phyloP scores from a whole-genome alignment of 1,140 invertebrate species.

The Megalopta genalis region DNA sequence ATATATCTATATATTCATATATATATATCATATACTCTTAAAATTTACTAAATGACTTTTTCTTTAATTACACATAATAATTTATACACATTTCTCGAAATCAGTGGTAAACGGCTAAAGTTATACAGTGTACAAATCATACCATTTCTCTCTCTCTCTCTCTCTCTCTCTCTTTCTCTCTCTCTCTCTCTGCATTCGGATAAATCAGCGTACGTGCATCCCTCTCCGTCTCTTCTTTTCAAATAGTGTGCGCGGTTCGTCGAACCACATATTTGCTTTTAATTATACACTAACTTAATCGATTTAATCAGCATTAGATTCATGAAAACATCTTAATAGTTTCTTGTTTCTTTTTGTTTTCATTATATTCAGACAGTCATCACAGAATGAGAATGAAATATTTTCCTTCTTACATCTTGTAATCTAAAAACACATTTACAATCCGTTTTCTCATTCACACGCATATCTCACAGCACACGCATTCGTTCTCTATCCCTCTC shows the following conservation, averaged over 20 bases:
- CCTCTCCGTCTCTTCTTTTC: constrained; percentile 34
- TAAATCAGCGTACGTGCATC: constrained; percentile 43
- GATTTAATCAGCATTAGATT: constrained; percentile 67
- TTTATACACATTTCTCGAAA: constrained; percentile 74
- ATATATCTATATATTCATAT: constrained; percentile 13
- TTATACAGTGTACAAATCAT: constrained; percentile 72
- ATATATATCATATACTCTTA: constrained; percentile 58
- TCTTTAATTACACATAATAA: constrained; percentile 75
- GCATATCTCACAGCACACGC: constrained; percentile 8
- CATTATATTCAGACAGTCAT: constrained; percentile 73
- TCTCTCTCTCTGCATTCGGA: constrained; percentile 45
- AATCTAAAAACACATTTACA: constrained; percentile 66
- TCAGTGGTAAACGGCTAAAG: constrained; percentile 71
- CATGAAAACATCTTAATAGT: constrained; percentile 63
- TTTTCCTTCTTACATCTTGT: constrained; percentile 59
- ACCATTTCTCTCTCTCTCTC: constrained; percentile 51
- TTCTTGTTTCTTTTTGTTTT: constrained; percentile 33
- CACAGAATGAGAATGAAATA: constrained; percentile 78
- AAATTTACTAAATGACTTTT: constrained; percentile 72
- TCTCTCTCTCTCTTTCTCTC: too few relatives aligned
- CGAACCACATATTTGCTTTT: constrained; percentile 32
- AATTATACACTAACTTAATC: constrained; percentile 63
- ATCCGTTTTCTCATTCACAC: too few relatives aligned
- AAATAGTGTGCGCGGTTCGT: constrained; percentile 37
- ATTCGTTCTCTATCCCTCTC: neutral